Evolutionary conservation across 2,113 vertebrate genomes (phyloP).

Genomic region (Protomyctophum bolini): DNA sequence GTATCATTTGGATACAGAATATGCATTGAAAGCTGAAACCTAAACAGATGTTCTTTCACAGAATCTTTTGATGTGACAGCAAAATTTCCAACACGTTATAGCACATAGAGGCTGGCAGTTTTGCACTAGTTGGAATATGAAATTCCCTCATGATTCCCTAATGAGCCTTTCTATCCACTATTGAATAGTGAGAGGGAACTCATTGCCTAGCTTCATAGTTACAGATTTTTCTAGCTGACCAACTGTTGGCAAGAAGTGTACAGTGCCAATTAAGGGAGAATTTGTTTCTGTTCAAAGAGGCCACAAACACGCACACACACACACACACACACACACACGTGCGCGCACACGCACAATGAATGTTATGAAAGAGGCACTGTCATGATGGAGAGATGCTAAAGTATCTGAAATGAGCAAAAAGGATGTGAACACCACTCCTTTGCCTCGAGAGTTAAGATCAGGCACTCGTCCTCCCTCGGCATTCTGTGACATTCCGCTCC

Average conservation of each 20-base stretch:
- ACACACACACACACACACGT: conserved; percentile 26
- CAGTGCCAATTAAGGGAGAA: conserved; percentile 73
- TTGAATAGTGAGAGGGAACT: conserved; percentile 63
- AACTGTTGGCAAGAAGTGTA: conserved; percentile 68
- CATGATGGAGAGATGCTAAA: conserved; percentile 39
- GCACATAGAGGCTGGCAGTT: conserved; percentile 1
- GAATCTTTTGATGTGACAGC: neutral
- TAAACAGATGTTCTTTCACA: too few species aligned
- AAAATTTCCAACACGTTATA: conserved; percentile 15
- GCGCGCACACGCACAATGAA: conserved; percentile 32
- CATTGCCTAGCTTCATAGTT: conserved; percentile 66
- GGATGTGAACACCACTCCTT: conserved; percentile 53
- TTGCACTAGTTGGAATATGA: conserved; percentile 54
- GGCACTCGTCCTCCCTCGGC: conserved; percentile 34
- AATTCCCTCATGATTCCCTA: conserved; percentile 58
- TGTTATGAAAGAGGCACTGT: conserved; percentile 70
- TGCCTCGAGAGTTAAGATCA: conserved; percentile 11
- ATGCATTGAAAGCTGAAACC: too few species aligned
- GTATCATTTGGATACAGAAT: neutral
- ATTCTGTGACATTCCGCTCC: conserved; percentile 61
- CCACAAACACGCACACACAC: conserved; percentile 9
- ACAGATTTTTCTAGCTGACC: conserved; percentile 70
- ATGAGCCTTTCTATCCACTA: conserved; percentile 57
- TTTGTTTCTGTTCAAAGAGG: conserved; percentile 61
- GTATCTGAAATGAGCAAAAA: conserved; percentile 51